These are phyloP conservation scores for Watsonalla cultraria DNA, from an alignment of 2,888 invertebrate species.

Conservation along the genomic window DNA sequence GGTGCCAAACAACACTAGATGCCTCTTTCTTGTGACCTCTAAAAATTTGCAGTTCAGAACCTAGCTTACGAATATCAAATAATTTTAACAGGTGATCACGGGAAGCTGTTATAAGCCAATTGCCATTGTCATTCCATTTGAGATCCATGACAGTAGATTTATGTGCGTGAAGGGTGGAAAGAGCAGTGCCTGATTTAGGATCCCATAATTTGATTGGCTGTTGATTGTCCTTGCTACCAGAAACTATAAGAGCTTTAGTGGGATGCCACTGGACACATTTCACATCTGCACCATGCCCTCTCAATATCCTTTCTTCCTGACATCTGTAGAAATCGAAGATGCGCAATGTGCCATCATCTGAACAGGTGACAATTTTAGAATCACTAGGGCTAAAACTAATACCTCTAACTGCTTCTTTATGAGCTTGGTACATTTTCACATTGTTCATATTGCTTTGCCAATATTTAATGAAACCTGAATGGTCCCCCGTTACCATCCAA, in stretches of 20 bases:
- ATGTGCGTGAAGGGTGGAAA: slow-evolving; percentile 98
- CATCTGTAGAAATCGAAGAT: slow-evolving; percentile 99
- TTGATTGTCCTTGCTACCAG: slow-evolving; percentile 99
- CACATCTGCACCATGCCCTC: slow-evolving; percentile 98
- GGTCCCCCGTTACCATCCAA: slow-evolving; percentile 99
- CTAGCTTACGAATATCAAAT: slow-evolving; percentile 97
- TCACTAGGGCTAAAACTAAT: slow-evolving; percentile 99
- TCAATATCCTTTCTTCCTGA: slow-evolving; percentile 95
- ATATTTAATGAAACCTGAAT: slow-evolving; percentile 99
- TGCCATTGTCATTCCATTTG: slow-evolving; percentile 99
- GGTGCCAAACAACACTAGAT: slow-evolving; percentile 98
- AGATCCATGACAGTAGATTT: slow-evolving; percentile 99
- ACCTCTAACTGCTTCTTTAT: slow-evolving; percentile 99
- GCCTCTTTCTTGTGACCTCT: slow-evolving; percentile 99
- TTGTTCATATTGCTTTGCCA: slow-evolving; percentile 99
- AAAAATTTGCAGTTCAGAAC: slow-evolving; percentile 97
- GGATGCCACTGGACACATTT: slow-evolving; percentile 99
- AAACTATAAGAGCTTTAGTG: slow-evolving; percentile 96
- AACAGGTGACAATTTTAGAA: slow-evolving; percentile 99
- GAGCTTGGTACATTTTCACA: slow-evolving; percentile 99
- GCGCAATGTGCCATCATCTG: slow-evolving; percentile 98
- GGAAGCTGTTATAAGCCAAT: slow-evolving; percentile 99
- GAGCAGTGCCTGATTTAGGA: slow-evolving; percentile 95
- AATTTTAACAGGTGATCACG: slow-evolving; percentile 97
- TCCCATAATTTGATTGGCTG: slow-evolving; percentile 99